A percentile compares a stretch with the other conserved stretches of the same genome.
Conservation (phyloP, 2,797 vertebrate genomes). For the Bufotes viridis region DNA sequence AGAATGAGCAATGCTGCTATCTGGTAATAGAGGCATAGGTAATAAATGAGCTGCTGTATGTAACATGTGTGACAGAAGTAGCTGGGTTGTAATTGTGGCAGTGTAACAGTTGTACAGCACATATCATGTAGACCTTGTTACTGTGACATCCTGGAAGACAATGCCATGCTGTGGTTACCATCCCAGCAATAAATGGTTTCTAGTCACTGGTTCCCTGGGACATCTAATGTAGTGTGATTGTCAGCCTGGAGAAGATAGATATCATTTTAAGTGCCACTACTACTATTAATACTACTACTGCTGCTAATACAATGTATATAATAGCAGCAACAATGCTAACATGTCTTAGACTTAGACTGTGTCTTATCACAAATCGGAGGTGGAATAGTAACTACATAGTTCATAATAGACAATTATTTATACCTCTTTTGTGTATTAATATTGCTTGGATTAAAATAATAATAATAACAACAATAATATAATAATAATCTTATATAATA, state of each 20-base stretch:
- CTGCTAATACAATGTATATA: background rate
- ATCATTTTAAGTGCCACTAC: background rate
- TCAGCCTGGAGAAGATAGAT: background rate
- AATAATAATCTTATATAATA: background rate
- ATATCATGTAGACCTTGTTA: background rate
- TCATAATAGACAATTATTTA: no score
- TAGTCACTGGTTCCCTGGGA: slow-evolving; percentile 14
- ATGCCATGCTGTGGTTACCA: slow-evolving; percentile 1
- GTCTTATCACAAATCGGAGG: background rate
- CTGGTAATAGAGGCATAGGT: background rate
- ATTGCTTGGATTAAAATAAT: no score
- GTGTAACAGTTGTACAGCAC: background rate
- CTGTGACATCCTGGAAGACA: slow-evolving; percentile 13
- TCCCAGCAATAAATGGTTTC: slow-evolving; percentile 42
- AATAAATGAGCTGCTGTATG: background rate
- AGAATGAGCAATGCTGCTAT: background rate
- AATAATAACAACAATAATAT: no score
- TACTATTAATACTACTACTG: background rate
- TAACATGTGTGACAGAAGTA: background rate
- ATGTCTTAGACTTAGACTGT: background rate
- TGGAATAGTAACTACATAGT: no score
- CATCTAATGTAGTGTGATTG: background rate
- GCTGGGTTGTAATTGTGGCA: background rate
- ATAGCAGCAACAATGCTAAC: background rate
- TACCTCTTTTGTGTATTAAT: no score